phyloP scores from a whole-genome alignment of 2,113 vertebrate genomes.

The Urocynchramus pylzowi region DNA sequence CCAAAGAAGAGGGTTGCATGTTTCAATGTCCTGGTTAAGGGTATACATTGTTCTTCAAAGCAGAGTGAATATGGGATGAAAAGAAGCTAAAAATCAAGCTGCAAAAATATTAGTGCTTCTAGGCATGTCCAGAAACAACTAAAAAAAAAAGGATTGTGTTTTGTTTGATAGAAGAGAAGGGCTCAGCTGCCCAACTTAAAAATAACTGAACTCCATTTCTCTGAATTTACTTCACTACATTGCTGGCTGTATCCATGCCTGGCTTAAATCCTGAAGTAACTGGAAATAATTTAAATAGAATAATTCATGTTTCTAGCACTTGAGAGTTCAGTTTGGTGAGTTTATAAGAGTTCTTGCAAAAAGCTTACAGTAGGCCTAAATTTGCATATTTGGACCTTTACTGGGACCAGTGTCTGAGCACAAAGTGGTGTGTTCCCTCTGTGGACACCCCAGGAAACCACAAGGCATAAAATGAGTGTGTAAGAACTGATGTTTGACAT shows the following conservation, averaged over 20 bases:
- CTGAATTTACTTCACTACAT: not conserved
- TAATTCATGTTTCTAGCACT: not conserved
- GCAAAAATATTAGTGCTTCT: not conserved
- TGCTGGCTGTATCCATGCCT: not conserved
- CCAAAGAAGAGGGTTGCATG: not conserved
- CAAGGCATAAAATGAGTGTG: not conserved
- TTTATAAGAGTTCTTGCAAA: not conserved
- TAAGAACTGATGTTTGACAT: not conserved
- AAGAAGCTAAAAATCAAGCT: slow-evolving; percentile 12
- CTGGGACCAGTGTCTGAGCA: not conserved
- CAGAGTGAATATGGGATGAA: not conserved
- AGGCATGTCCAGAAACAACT: not conserved
- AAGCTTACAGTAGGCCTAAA: not conserved
- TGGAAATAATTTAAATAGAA: not conserved
- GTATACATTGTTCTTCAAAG: not conserved
- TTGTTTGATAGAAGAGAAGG: not conserved
- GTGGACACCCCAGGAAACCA: not conserved
- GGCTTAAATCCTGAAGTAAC: not conserved
- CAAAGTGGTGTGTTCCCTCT: not conserved
- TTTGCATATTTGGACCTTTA: not conserved
- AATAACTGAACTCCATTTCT: not conserved
- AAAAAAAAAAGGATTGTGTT: not conserved
- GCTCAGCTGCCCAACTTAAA: not conserved
- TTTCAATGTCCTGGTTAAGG: not conserved
- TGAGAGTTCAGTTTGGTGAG: not conserved